These are phyloP conservation scores for Nesoenas mayeri DNA, from an alignment of 2,113 vertebrate species.

Conservation along the genomic window DNA sequence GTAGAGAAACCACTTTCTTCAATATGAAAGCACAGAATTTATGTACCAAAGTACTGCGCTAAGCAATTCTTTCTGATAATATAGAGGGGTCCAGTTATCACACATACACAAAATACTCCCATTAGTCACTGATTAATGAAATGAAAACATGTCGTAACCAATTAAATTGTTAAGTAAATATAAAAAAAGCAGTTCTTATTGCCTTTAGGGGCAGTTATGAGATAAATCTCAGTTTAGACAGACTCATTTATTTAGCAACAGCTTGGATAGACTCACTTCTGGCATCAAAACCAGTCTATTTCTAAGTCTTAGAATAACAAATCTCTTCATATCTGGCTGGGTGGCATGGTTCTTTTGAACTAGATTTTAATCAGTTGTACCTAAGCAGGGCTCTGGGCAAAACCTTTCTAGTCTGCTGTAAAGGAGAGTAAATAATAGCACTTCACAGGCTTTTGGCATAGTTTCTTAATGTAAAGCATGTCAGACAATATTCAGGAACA, in stretches of 20 bases:
- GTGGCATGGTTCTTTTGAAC: conserved; percentile 47
- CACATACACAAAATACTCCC: not conserved
- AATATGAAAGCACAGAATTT: not conserved
- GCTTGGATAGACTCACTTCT: conserved; percentile 1
- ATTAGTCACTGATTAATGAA: conserved; percentile 41
- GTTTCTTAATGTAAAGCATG: not conserved
- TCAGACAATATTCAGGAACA: not conserved
- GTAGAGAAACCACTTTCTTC: not conserved
- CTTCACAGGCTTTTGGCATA: not conserved
- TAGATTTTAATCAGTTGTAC: conserved; percentile 25
- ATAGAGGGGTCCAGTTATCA: not conserved
- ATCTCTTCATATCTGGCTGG: conserved; percentile 44
- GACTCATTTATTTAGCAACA: conserved; percentile 8
- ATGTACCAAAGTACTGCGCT: not conserved
- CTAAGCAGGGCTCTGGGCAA: conserved; percentile 23
- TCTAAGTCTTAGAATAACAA: conserved; percentile 27
- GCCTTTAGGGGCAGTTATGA: conserved; percentile 10
- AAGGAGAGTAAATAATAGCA: not conserved
- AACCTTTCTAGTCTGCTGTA: conserved; percentile 17
- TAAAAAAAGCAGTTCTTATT: not conserved
- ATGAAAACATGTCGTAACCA: conserved; percentile 4
- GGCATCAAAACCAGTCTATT: conserved; percentile 1
- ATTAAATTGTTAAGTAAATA: conserved; percentile 32
- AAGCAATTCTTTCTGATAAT: not conserved
- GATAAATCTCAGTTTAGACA: conserved; percentile 34